Percentiles rank a stretch among this genome's conserved stretches.
Conservation (phyloP, 2,888 invertebrate species). For the Drosophila meridionalis region DNA sequence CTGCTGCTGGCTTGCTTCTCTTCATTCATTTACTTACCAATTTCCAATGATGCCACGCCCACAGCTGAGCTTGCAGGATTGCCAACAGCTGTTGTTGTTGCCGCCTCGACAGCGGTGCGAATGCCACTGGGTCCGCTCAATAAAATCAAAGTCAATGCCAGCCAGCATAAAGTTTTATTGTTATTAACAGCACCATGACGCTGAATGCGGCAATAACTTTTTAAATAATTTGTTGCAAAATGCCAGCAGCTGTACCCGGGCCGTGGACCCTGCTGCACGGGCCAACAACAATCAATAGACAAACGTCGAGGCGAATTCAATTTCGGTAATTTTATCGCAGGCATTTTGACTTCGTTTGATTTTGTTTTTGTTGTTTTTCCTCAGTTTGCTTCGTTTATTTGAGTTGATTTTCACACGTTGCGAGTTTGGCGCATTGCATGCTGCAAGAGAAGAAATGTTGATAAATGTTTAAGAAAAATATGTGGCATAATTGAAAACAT, state of each 20-base stretch:
- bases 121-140: constrained; percentile 54
- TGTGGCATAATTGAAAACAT: constrained; percentile 50
- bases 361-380: not conserved
- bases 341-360: constrained; percentile 62
- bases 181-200: constrained; percentile 80
- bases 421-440: constrained; percentile 35
- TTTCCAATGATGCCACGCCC: constrained; percentile 69
- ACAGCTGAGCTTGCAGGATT: constrained; percentile 25
- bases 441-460: constrained; percentile 40
- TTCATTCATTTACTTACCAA: constrained; percentile 71
- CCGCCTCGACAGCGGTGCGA: constrained; percentile 21
- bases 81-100: constrained; percentile 35
- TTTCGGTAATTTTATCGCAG: constrained; percentile 71
- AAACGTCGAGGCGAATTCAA: constrained; percentile 61
- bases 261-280: constrained; percentile 6
- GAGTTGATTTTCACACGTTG: constrained; percentile 37
- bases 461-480: constrained; percentile 25
- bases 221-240: constrained; percentile 81
- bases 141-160: constrained; percentile 83
- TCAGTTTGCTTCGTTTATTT: constrained; percentile 19
- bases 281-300: constrained; percentile 54
- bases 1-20: not conserved
- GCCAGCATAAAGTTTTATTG: constrained; percentile 82
- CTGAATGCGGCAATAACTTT: constrained; percentile 80
- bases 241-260: constrained; percentile 62